These are phyloP conservation scores for Rhagoletis zephyria DNA, from an alignment of 1,140 invertebrate species.

Conservation along the genomic window DNA sequence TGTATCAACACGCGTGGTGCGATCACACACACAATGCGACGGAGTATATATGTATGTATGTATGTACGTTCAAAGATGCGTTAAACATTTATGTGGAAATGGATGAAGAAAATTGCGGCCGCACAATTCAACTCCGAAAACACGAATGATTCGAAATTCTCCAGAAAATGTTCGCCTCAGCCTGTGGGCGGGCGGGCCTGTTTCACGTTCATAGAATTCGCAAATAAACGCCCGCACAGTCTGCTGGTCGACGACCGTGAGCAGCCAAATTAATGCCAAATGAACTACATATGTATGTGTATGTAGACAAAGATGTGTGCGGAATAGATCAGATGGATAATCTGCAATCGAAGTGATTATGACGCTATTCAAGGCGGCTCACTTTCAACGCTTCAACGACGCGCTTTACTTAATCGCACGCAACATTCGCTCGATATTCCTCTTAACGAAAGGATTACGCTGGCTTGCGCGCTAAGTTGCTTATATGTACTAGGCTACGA, in stretches of 20 bases:
- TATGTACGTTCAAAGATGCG: too few relatives aligned
- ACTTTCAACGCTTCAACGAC: background rate
- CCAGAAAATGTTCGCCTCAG: conserved; percentile 2
- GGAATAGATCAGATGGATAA: background rate
- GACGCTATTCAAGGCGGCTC: background rate
- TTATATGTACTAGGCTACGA: background rate
- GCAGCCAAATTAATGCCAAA: background rate
- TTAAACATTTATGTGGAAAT: too few relatives aligned
- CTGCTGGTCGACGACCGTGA: background rate
- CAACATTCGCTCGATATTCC: background rate
- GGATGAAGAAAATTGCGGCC: background rate
- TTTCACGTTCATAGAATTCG: background rate
- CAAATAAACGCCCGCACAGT: background rate
- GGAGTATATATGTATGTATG: too few relatives aligned
- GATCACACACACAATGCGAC: background rate
- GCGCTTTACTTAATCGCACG: background rate
- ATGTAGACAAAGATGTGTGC: background rate
- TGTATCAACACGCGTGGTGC: background rate
- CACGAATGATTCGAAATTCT: background rate
- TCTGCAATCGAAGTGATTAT: background rate
- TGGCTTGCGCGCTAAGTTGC: background rate
- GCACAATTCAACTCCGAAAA: background rate
- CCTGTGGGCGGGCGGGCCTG: background rate
- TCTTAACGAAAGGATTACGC: background rate
- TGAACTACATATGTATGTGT: background rate